Evolutionary conservation across 2,797 vertebrate species (phyloP), one percentile per base, ranked within the genome.

Genomic region (Enteromius anoplus): DNA sequence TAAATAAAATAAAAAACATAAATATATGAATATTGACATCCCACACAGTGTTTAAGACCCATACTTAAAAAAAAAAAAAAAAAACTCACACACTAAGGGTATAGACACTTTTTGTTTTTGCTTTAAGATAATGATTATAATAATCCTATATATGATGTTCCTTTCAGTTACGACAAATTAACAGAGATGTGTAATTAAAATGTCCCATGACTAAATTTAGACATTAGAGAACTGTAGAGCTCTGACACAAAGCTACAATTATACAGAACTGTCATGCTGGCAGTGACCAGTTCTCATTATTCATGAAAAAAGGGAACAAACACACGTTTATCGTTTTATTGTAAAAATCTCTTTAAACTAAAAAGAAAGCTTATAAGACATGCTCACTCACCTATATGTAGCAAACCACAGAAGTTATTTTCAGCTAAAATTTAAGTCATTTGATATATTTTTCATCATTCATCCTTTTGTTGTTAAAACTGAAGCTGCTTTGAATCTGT

Each of bases 101-200:
- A 29, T 23, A n/a, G 3, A 37, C 11, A 12, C 14, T 42, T 49
- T 65, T 34, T 29, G 11, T n/a, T 34, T 9, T 32, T 51, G 5
- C 4, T 34, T 53, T 65, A 15, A 37, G 14, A n/a, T 62, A 11
- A 12, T 26, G 12, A 29, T 15, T 29, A 29, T 29, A 62, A 40
- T 37, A 58, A 62, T 12, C 37, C 3, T 5, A 21, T 26, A 26
- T 26, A 26, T 12, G 2, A 64, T 37, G 19, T 19, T 23, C 21
- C 8, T 37, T 49, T 45, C 23, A 11, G 0, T 21, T 62, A 14
- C n/a, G 53, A 55, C 12, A 23, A 6, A 23, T 72, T 34, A 4
- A 17, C n/a, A 64, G 49, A 70, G 2, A 72, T 12, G 69, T 64
- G 19, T 26, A 37, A 73, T 73, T 81, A 64, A 64, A 81, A 62